A percentile compares a stretch with the other conserved stretches of the same genome.
Conservation (phyloP, 1,140 invertebrate genomes). For the Magallana ariakensis region DNA sequence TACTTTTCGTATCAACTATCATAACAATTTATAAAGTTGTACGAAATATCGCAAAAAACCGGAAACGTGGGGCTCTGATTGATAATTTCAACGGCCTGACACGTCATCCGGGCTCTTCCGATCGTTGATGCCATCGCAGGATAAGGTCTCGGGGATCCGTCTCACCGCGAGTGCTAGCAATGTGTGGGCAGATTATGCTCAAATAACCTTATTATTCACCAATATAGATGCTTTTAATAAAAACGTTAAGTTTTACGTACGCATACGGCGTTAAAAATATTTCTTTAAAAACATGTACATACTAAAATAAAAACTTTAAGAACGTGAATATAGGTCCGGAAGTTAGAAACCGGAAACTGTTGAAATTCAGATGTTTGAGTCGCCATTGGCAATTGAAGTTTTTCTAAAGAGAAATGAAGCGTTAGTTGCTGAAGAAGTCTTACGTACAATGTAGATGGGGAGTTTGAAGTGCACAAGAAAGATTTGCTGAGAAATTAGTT, state of each 20-base stretch:
- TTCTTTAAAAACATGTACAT: too few species aligned
- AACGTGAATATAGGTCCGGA: not conserved
- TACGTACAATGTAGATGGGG: too few species aligned
- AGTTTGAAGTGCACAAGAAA: not conserved
- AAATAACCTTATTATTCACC: too few species aligned
- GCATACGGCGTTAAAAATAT: too few species aligned
- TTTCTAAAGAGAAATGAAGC: too few species aligned
- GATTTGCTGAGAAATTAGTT: not conserved
- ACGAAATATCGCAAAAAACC: conserved; percentile 19
- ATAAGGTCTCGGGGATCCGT: not conserved
- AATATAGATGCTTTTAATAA: too few species aligned
- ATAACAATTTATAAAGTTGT: conserved; percentile 33
- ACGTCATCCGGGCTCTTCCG: conserved; percentile 1
- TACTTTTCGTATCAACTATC: conserved; percentile 34
- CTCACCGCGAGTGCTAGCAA: not conserved
- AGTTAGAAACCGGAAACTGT: not conserved
- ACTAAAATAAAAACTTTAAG: too few species aligned
- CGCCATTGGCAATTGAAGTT: too few species aligned
- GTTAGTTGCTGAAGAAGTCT: too few species aligned
- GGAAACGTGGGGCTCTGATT: conserved; percentile 12
- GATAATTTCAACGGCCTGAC: conserved; percentile 28
- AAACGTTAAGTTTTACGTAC: too few species aligned
- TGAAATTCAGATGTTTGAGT: not conserved
- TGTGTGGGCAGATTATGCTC: not conserved
- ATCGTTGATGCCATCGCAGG: conserved; percentile 17